Evolutionary conservation across 2,797 vertebrate species (phyloP).

Genomic region (Channa striata): DNA sequence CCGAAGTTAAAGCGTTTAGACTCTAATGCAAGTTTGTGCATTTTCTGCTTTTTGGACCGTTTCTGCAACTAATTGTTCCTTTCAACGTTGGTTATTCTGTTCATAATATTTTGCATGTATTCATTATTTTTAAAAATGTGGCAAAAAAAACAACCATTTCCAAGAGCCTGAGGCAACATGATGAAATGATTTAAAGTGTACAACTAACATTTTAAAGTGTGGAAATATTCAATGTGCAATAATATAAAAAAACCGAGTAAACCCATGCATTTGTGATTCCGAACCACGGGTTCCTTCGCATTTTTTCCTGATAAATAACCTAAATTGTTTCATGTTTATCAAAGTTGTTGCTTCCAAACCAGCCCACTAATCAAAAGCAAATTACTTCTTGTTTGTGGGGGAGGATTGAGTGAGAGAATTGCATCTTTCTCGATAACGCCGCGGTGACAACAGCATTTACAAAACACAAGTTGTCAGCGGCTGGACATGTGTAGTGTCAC

Average conservation of each 20-base stretch:
- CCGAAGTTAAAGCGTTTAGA: conserved; percentile 11
- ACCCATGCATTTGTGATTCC: too few species aligned
- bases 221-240: too few species aligned
- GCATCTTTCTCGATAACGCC: conserved; percentile 29
- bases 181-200: too few species aligned
- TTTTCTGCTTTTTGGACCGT: neutral
- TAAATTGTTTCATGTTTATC: too few species aligned
- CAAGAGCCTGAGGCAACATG: neutral
- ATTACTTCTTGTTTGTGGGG: conserved; percentile 24
- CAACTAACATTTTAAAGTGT: too few species aligned
- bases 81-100: neutral
- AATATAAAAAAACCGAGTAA: too few species aligned
- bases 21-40: neutral
- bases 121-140: too few species aligned
- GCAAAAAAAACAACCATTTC: neutral
- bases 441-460: conserved; percentile 30
- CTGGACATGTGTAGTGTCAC: conserved; percentile 41
- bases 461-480: conserved; percentile 32
- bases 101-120: too few species aligned
- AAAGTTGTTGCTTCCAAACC: too few species aligned
- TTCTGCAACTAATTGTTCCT: neutral
- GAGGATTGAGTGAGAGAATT: conserved; percentile 19
- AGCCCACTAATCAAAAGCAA: conserved; percentile 2
- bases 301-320: too few species aligned
- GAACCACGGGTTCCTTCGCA: too few species aligned